These are phyloP conservation scores for Leucophenga varia DNA, from an alignment of 1,140 invertebrate species.

Conservation along the genomic window DNA sequence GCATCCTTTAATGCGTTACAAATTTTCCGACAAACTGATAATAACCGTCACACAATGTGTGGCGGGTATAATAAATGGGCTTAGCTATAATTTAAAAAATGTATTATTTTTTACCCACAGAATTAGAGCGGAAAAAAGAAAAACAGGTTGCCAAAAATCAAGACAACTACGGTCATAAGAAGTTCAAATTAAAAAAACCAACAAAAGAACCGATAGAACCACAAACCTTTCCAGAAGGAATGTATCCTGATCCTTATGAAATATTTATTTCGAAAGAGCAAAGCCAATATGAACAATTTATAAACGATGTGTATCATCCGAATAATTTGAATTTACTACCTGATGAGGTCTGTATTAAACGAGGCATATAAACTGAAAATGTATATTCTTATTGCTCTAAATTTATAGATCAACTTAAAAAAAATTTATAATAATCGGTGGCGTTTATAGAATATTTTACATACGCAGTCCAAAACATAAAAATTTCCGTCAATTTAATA, in stretches of 20 bases:
- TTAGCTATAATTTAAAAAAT: too few species aligned
- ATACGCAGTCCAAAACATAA: conserved; percentile 28
- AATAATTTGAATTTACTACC: conserved; percentile 10
- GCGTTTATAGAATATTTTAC: conserved; percentile 30
- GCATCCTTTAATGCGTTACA: too few species aligned
- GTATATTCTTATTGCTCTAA: neutral
- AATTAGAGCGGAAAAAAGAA: too few species aligned
- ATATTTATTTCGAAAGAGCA: conserved; percentile 24
- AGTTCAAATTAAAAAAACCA: too few species aligned
- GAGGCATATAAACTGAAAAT: neutral
- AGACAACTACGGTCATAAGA: too few species aligned
- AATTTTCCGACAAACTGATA: too few species aligned
- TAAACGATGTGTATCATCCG: conserved; percentile 27
- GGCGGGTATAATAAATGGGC: too few species aligned
- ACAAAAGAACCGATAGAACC: conserved; percentile 28
- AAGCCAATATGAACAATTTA: conserved; percentile 15
- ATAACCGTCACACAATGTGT: too few species aligned
- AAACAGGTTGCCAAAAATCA: too few species aligned
- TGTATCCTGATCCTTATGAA: conserved; percentile 31
- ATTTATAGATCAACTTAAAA: conserved; percentile 35
- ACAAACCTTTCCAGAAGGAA: conserved; percentile 12
- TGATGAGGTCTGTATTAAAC: conserved; percentile 25
- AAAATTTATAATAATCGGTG: conserved; percentile 34
- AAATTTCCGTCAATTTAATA: conserved; percentile 28
- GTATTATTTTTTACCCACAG: too few species aligned